A percentile compares a stretch with the other conserved stretches of the same genome.
These are phyloP conservation scores for Ophion obscuratus DNA, from an alignment of 2,888 invertebrate species.

Conservation along the genomic window DNA sequence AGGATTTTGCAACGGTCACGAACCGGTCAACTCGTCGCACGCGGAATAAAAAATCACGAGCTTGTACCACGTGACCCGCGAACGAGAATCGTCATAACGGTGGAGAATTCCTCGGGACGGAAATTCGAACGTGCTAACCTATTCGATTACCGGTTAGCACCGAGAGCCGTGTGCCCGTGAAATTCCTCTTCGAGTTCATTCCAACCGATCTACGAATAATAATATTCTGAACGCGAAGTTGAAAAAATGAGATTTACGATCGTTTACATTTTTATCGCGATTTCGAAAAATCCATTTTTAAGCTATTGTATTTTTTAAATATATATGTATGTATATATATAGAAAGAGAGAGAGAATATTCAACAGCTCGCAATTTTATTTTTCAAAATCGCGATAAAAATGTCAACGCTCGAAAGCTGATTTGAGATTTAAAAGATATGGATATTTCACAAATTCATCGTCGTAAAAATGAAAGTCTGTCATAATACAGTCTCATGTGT, in stretches of 20 bases:
- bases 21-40: not conserved
- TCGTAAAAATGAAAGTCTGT: no score
- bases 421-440: no score
- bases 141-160: constrained; percentile 1
- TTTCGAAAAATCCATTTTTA: no score
- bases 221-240: not conserved
- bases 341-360: no score
- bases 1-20: not conserved
- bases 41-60: constrained; percentile 9
- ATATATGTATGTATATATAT: no score
- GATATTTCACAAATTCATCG: no score
- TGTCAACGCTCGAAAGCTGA: no score
- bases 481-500: no score
- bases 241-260: not conserved
- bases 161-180: not conserved
- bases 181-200: not conserved
- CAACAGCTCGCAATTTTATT: no score
- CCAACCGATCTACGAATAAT: not conserved
- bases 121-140: not conserved
- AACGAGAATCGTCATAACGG: constrained; percentile 1
- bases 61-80: not conserved
- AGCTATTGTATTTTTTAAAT: no score
- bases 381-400: no score
- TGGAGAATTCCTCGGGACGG: not conserved
- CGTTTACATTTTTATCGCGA: no score